Base-by-base conservation (phyloP, 2,888 invertebrate species). In the Doris montereyensis region DNA sequence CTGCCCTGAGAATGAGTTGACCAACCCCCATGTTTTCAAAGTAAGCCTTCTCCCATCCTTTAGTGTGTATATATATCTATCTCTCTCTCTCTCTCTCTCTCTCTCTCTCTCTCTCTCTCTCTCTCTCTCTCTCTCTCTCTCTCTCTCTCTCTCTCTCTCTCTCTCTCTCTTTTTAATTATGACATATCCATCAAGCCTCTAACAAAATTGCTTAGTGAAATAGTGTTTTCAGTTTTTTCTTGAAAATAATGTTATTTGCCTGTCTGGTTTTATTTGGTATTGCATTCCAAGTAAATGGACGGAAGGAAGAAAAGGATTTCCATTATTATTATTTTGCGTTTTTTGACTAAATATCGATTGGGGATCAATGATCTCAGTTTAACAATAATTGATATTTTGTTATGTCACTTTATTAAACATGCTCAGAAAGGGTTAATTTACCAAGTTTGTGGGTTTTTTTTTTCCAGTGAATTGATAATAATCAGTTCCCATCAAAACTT, bases 11-110 rank as follows among this genome's bases (percentile, higher is more conserved):
- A 93, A 97, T 86, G 97, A 97, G 91, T 95, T 95, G 89, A 95
- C 95, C 62, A 96, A 96, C 92, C 98, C 98, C 79, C 96, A 96
- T 86, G 97, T 97, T 93, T 94, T 98, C 84, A 98, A 98, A 90
- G 92, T 92, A 83, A 82, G 84, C 72, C 10, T 8, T 21, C 13
- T 10, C 65, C 8, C 21, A 65, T n/a, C 5, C 8, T 13, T 8
- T 65, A 65, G 8, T n/a, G 65, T n/a, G n/a, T n/a, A n/a, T n/a
- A n/a, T n/a, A n/a, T n/a, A n/a, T n/a, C n/a, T n/a, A n/a, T n/a
- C n/a, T 65, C 21, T 21, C 8, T 21, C 13, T 65, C n/a, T 17
- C 8, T 8, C 8, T 21, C 17, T 41, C 8, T 41, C 52, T 41
- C 52, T 41, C 52, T 41, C 17, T 41, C 17, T 10, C 17, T 41